Conservation (phyloP, 2,888 invertebrate genomes). For the Tethea ocularis region DNA sequence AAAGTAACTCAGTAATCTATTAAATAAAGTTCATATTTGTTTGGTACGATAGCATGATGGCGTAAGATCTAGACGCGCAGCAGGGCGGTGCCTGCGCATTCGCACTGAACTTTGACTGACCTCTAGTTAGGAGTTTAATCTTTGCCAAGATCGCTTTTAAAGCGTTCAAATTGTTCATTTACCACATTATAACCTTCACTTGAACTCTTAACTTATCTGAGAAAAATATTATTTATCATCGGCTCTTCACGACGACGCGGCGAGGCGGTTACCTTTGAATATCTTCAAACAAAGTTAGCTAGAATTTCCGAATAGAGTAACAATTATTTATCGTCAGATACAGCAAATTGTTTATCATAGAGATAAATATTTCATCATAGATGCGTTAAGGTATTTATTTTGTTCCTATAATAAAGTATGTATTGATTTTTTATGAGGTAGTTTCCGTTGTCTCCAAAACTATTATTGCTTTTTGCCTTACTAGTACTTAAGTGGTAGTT, state of each 20-base stretch:
- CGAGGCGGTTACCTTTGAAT: not conserved
- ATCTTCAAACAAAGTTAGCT: not conserved
- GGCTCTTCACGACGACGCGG: not conserved
- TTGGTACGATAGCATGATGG: conserved; percentile 26
- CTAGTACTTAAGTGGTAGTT: not conserved
- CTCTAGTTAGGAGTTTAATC: conserved; percentile 45
- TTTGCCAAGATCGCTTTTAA: conserved; percentile 33
- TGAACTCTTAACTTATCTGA: not conserved
- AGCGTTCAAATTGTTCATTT: conserved; percentile 39
- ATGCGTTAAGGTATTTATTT: no score
- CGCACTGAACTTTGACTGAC: conserved; percentile 63
- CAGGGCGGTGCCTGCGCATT: conserved; percentile 41
- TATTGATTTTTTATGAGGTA: no score
- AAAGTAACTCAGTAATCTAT: not conserved
- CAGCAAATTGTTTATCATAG: not conserved
- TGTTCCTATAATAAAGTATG: no score
- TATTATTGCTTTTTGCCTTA: not conserved
- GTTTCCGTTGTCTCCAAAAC: not conserved
- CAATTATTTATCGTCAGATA: not conserved
- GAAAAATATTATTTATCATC: not conserved
- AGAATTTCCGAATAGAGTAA: not conserved
- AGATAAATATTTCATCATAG: no score
- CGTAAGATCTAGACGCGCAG: conserved; percentile 40
- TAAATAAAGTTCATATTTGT: conserved; percentile 11
- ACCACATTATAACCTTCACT: conserved; percentile 20